Percentiles rank a stretch among this genome's conserved stretches.
These are phyloP conservation scores for Mycteria americana DNA, from an alignment of 2,797 vertebrate genomes.

Conservation along the genomic window DNA sequence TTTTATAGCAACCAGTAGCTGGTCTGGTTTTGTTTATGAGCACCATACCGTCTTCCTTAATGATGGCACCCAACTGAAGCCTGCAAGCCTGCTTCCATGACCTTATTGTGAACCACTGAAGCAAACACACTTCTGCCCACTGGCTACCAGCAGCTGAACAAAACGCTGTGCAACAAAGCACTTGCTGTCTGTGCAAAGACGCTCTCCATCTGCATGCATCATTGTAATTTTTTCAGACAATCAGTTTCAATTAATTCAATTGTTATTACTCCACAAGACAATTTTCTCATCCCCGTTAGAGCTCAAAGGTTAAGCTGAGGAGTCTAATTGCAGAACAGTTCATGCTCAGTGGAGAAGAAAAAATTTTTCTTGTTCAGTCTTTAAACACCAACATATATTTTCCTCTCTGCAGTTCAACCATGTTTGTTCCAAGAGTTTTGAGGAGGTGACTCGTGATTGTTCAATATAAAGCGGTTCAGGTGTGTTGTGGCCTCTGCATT, in stretches of 20 bases:
- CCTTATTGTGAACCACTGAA: neutral
- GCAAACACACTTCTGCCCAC: neutral
- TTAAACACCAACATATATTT: neutral
- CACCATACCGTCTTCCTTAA: neutral
- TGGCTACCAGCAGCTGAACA: neutral
- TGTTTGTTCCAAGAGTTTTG: neutral
- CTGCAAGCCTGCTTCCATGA: neutral
- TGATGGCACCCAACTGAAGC: neutral
- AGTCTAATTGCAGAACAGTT: neutral
- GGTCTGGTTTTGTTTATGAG: neutral
- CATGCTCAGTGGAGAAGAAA: neutral
- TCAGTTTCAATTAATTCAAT: conserved; percentile 23
- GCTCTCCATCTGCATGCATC: neutral
- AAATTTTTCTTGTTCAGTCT: neutral
- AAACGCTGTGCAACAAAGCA: neutral
- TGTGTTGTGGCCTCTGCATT: neutral
- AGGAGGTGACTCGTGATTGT: neutral
- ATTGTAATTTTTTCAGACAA: neutral
- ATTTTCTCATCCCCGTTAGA: neutral
- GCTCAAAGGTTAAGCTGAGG: neutral
- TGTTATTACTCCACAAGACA: neutral
- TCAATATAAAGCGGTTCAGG: neutral
- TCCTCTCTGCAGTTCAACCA: neutral
- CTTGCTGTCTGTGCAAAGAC: neutral
- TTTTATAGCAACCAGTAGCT: neutral